Evolutionary conservation across 2,888 invertebrate species (phyloP).

Genomic region (Acronicta psi): DNA sequence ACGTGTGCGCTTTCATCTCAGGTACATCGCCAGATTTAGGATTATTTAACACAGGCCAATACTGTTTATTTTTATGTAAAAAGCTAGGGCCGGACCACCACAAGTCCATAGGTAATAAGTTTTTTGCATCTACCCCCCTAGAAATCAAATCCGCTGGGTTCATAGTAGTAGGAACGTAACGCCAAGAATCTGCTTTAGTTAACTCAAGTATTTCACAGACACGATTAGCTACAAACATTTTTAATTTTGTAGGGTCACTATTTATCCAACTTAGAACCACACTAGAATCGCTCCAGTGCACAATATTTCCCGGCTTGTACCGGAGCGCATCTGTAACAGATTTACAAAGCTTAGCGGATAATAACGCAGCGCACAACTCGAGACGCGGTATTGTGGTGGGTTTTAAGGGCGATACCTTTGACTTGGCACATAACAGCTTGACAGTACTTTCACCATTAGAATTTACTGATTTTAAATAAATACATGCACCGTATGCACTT

Average conservation of each 20-base stretch:
- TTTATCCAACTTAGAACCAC: slow-evolving; percentile 53
- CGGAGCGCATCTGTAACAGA: slow-evolving; percentile 31
- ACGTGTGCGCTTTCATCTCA: background rate
- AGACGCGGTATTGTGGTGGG: slow-evolving; percentile 55
- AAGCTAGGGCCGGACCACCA: slow-evolving; percentile 9
- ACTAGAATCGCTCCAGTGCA: slow-evolving; percentile 55
- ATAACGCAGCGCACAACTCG: slow-evolving; percentile 52
- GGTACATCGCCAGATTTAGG: background rate
- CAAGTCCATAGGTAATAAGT: background rate
- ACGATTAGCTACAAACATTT: slow-evolving; percentile 50
- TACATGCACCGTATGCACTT: slow-evolving; percentile 55
- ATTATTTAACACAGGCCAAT: slow-evolving; percentile 4
- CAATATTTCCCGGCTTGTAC: slow-evolving; percentile 12
- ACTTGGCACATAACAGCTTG: slow-evolving; percentile 52
- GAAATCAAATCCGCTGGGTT: slow-evolving; percentile 52
- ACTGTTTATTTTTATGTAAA: background rate
- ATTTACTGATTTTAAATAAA: slow-evolving; percentile 50
- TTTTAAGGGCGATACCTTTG: slow-evolving; percentile 55
- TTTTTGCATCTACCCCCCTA: slow-evolving; percentile 25
- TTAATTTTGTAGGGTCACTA: slow-evolving; percentile 35
- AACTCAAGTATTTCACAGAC: slow-evolving; percentile 43
- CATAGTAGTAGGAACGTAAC: slow-evolving; percentile 48
- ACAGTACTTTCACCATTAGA: slow-evolving; percentile 25
- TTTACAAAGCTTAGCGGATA: slow-evolving; percentile 38
- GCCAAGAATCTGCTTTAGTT: no score